phyloP scores from a whole-genome alignment of 2,888 invertebrate species.

The Cyclophora albipunctata region DNA sequence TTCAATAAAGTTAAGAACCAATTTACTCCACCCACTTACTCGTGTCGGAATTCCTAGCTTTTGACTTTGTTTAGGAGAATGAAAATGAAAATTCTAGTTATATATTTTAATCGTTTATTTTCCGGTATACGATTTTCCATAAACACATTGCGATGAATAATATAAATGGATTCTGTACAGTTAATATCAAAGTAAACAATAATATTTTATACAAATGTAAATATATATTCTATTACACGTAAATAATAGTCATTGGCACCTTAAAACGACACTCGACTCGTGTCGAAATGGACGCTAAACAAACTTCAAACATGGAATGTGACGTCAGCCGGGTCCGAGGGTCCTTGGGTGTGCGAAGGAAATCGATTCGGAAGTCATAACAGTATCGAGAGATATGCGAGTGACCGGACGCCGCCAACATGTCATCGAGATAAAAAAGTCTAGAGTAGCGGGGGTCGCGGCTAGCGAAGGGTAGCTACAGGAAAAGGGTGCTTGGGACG shows the following conservation, averaged over 20 bases:
- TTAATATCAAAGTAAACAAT: slow-evolving; percentile 68
- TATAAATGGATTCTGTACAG: slow-evolving; percentile 57
- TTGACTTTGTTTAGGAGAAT: slow-evolving; percentile 16
- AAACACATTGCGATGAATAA: slow-evolving; percentile 63
- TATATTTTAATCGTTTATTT: slow-evolving; percentile 55
- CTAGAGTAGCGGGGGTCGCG: slow-evolving; percentile 43
- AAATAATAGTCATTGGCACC: slow-evolving; percentile 61
- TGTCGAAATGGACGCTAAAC: slow-evolving; percentile 53
- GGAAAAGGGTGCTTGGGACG: slow-evolving; percentile 11
- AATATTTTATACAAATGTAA: slow-evolving; percentile 62
- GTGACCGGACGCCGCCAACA: slow-evolving; percentile 14
- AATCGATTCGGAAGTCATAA: slow-evolving; percentile 17
- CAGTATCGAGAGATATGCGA: slow-evolving; percentile 2
- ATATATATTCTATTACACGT: slow-evolving; percentile 50
- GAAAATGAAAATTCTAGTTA: slow-evolving; percentile 34
- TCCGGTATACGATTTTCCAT: slow-evolving; percentile 63
- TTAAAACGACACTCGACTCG: slow-evolving; percentile 42
- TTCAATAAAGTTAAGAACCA: background rate
- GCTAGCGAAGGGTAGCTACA: slow-evolving; percentile 13
- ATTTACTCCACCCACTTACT: slow-evolving; percentile 4
- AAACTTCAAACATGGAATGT: slow-evolving; percentile 12
- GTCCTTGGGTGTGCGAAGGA: slow-evolving; percentile 6
- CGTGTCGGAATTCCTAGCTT: slow-evolving; percentile 23
- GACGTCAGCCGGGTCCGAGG: slow-evolving; percentile 4
- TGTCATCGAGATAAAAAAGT: slow-evolving; percentile 23